These are phyloP conservation scores for Ctenosaura bakeri DNA, from an alignment of 2,797 vertebrate genomes.

Conservation along the genomic window DNA sequence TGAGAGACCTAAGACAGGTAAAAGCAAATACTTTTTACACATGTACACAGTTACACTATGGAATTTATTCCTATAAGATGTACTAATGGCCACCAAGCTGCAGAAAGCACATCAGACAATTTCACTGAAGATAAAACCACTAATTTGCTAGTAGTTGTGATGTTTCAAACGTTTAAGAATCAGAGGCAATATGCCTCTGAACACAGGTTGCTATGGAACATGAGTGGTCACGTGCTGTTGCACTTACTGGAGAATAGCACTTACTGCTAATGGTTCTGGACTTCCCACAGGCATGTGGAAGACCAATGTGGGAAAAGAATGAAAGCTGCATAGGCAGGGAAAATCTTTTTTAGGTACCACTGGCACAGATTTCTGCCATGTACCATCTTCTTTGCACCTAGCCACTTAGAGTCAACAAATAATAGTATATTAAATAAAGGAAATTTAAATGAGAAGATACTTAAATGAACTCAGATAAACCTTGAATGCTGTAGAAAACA, in stretches of 20 bases:
- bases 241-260: not conserved
- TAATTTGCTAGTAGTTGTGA: no score
- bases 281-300: not conserved
- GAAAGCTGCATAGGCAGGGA: not conserved
- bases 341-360: not conserved
- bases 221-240: not conserved
- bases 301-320: not conserved
- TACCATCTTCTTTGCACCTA: not conserved
- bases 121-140: no score
- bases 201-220: no score
- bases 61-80: no score
- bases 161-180: no score
- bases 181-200: no score
- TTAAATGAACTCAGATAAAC: not conserved
- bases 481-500: not conserved
- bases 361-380: no score
- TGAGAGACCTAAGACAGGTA: no score
- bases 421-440: not conserved
- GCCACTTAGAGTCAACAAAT: constrained; percentile 4
- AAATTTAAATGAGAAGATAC: not conserved
- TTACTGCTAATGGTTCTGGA: not conserved
- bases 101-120: no score
- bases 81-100: no score
- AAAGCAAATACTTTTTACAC: no score
- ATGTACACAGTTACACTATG: no score